Conservation (phyloP, 2,113 vertebrate genomes). For the Patagioenas fasciata region DNA sequence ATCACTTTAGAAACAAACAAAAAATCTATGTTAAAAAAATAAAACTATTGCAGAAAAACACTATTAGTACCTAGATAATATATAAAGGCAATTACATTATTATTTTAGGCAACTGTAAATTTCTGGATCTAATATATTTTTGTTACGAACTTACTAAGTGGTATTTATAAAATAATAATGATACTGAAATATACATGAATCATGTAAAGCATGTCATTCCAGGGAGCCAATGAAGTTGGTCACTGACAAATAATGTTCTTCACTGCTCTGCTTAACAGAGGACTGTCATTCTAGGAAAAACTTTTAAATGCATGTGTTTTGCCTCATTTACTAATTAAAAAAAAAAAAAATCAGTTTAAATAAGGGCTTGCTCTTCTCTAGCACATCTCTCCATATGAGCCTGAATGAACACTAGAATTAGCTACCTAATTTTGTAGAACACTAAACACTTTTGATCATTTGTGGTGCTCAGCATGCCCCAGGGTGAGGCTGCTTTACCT, state of each 20-base stretch:
- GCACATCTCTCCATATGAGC: background rate
- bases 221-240: slow-evolving; percentile 59
- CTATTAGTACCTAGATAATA: slow-evolving; percentile 70
- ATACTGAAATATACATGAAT: slow-evolving; percentile 78
- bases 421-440: background rate
- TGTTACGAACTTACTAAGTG: slow-evolving; percentile 67
- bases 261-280: slow-evolving; percentile 64
- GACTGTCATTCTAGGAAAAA: background rate
- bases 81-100: slow-evolving; percentile 80
- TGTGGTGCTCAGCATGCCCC: slow-evolving; percentile 11
- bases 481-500: slow-evolving; percentile 14
- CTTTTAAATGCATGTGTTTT: background rate
- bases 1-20: background rate
- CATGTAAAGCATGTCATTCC: slow-evolving; percentile 70
- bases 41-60: slow-evolving; percentile 30
- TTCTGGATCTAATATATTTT: slow-evolving; percentile 71
- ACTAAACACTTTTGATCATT: background rate
- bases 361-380: background rate
- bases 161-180: slow-evolving; percentile 84
- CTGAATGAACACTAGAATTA: background rate
- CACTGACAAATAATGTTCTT: slow-evolving; percentile 57
- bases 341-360: background rate
- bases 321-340: background rate
- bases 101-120: slow-evolving; percentile 80
- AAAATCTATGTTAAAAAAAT: slow-evolving; percentile 42